Evolutionary conservation across 2,797 vertebrate species (phyloP).

Genomic region (Poecilia velifera): DNA sequence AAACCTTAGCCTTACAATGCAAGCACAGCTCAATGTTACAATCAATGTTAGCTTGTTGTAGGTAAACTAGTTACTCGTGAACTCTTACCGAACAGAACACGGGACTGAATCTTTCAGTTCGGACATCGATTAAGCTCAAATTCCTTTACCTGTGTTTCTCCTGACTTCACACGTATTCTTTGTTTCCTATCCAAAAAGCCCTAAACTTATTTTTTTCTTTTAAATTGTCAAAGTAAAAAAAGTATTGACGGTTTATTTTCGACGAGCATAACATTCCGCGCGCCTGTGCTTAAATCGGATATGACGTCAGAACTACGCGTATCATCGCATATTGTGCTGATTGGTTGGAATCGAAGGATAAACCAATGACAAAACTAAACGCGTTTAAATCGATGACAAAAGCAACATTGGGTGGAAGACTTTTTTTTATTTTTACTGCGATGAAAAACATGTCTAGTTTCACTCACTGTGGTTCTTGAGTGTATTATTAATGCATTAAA

Average conservation of each 20-base stretch:
- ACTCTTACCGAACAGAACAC: neutral
- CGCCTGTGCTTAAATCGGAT: constrained; percentile 56
- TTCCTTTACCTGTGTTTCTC: neutral
- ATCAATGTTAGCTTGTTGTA: constrained; percentile 10
- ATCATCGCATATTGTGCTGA: constrained; percentile 8
- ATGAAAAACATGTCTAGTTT: neutral
- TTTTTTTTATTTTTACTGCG: neutral
- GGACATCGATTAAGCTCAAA: neutral
- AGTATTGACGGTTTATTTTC: neutral
- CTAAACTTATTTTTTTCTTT: neutral
- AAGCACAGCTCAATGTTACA: neutral
- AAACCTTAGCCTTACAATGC: constrained; percentile 1
- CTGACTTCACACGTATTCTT: neutral
- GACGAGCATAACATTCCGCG: constrained; percentile 24
- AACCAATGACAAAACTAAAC: constrained; percentile 16
- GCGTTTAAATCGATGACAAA: constrained; percentile 16
- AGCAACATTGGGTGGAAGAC: constrained; percentile 19
- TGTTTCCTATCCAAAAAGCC: neutral
- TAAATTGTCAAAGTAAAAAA: neutral
- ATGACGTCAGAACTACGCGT: constrained; percentile 32
- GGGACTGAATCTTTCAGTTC: neutral
- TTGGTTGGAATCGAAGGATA: constrained; percentile 31
- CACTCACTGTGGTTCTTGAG: neutral
- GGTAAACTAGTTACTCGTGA: neutral
- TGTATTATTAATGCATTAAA: neutral